Evolutionary conservation across 2,888 invertebrate genomes (phyloP).

Genomic region (Baccha elongata): DNA sequence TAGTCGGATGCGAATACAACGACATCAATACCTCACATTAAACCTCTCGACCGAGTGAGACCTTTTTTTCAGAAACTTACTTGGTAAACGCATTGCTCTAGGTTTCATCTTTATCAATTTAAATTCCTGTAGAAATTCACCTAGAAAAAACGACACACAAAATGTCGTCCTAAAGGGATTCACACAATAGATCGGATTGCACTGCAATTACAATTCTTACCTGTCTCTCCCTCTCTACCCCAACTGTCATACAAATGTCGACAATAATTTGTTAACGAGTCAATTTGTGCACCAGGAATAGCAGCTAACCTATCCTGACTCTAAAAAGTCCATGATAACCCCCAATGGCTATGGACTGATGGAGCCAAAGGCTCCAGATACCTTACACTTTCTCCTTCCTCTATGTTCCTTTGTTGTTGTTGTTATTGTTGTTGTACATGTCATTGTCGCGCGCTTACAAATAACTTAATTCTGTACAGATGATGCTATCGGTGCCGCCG

Average conservation of each 20-base stretch:
- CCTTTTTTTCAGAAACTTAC: too few relatives aligned
- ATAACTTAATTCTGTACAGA: constrained; percentile 64
- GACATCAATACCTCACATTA: too few relatives aligned
- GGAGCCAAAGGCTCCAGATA: not conserved
- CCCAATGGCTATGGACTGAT: constrained; percentile 34
- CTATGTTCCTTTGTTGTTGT: not conserved
- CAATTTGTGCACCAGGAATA: constrained; percentile 50
- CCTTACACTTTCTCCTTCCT: constrained; percentile 55
- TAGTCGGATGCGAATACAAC: too few relatives aligned
- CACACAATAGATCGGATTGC: constrained; percentile 53
- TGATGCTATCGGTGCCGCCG: constrained; percentile 38
- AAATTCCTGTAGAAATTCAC: constrained; percentile 7
- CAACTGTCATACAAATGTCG: constrained; percentile 55
- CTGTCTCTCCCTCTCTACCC: constrained; percentile 6
- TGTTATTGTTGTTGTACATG: constrained; percentile 26
- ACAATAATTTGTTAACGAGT: constrained; percentile 66
- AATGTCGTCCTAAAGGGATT: constrained; percentile 24
- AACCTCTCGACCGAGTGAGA: too few relatives aligned
- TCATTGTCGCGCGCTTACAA: constrained; percentile 63
- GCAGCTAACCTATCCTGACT: constrained; percentile 15
- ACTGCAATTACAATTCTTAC: not conserved
- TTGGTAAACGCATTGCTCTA: too few relatives aligned
- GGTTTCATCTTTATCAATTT: too few relatives aligned
- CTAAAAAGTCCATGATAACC: constrained; percentile 29
- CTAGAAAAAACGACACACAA: not conserved